Evolutionary conservation across 2,113 vertebrate species (phyloP).

Genomic region (Barnardius zonarius): DNA sequence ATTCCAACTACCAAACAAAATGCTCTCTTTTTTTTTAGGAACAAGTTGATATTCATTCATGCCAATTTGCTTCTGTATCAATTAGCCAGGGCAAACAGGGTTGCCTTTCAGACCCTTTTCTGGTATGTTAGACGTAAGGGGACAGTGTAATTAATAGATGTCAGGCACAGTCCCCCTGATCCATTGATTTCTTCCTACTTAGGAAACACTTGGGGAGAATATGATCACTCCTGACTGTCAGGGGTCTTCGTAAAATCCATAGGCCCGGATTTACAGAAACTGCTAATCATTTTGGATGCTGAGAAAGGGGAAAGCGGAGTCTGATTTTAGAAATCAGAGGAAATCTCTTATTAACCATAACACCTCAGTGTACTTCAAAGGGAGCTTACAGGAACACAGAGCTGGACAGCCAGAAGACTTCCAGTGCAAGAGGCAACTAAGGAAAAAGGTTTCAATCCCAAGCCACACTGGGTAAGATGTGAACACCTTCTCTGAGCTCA

Average conservation of each 20-base stretch:
- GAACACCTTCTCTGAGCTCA: not conserved
- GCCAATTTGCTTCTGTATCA: not conserved
- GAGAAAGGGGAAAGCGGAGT: not conserved
- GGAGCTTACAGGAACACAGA: not conserved
- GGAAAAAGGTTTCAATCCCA: not conserved
- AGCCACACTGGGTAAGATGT: not conserved
- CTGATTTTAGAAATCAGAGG: not conserved
- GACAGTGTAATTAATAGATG: conserved; percentile 30
- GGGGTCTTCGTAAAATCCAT: conserved; percentile 7
- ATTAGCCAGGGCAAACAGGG: not conserved
- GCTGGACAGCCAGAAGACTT: not conserved
- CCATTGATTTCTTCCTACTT: conserved; percentile 25
- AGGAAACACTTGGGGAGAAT: not conserved
- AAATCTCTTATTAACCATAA: not conserved
- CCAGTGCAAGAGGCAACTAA: not conserved
- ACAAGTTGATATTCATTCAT: not conserved
- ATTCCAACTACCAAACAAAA: not conserved
- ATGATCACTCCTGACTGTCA: not conserved
- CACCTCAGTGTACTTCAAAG: not conserved
- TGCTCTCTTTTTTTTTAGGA: not conserved
- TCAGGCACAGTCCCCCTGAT: not conserved
- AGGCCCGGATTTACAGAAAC: conserved; percentile 6
- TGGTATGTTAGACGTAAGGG: not conserved
- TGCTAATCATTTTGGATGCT: not conserved
- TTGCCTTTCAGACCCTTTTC: not conserved